Percentiles rank a stretch among this genome's conserved stretches.
Evolutionary conservation across 2,113 vertebrate species (phyloP).

Genomic region (Spea multiplicata): DNA sequence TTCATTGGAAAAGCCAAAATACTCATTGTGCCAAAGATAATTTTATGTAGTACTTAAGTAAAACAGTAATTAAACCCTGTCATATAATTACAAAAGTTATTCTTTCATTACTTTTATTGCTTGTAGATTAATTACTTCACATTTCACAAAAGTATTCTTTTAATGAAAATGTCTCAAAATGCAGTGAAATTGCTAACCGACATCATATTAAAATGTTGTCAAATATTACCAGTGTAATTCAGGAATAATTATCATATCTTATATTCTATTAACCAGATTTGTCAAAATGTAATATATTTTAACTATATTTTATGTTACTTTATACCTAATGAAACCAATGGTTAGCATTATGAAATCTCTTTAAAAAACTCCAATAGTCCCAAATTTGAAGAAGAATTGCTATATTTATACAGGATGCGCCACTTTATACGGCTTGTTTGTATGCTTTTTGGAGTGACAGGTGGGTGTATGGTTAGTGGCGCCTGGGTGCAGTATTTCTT

Average conservation of each 20-base stretch:
- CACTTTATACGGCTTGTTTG: no score
- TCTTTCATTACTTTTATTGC: slow-evolving; percentile 3
- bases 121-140: background rate
- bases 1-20: background rate
- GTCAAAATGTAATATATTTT: no score
- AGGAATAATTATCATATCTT: background rate
- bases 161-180: background rate
- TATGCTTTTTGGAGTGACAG: no score
- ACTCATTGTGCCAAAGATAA: background rate
- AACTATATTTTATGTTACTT: no score
- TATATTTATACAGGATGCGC: no score
- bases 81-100: slow-evolving; percentile 2
- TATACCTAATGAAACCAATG: no score
- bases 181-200: background rate
- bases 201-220: background rate
- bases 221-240: background rate
- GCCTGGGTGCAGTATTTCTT: no score
- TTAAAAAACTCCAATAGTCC: no score
- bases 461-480: no score
- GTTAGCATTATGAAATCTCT: no score
- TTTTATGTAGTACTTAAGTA: background rate
- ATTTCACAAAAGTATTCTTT: background rate
- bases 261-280: no score
- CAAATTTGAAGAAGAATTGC: no score
- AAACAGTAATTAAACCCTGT: background rate